Conservation (phyloP, 2,113 vertebrate species). For the Chascanopsetta lugubris region DNA sequence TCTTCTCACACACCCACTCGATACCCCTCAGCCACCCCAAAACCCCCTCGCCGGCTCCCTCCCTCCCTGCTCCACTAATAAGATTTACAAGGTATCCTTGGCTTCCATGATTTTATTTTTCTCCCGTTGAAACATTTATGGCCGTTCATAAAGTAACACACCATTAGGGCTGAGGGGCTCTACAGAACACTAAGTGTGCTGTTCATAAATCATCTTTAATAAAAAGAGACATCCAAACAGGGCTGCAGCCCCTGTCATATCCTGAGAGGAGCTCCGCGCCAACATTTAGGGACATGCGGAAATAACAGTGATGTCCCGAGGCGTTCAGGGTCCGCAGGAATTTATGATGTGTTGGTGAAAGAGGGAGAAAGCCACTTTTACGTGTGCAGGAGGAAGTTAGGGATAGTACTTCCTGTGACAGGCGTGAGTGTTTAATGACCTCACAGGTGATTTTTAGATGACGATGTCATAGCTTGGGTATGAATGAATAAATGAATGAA, state of each 20-base stretch:
- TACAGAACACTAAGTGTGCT: constrained; percentile 64
- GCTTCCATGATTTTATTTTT: constrained; percentile 76
- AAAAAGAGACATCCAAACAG: constrained; percentile 71
- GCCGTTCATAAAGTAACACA: constrained; percentile 76
- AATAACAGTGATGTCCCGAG: constrained; percentile 48
- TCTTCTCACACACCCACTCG: constrained; percentile 1
- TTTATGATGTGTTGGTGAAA: constrained; percentile 39
- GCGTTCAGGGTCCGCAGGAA: constrained; percentile 39
- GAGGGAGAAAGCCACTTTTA: constrained; percentile 16
- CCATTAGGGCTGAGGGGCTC: constrained; percentile 75
- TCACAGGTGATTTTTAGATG: neutral
- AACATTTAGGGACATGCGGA: constrained; percentile 68
- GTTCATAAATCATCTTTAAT: constrained; percentile 79
- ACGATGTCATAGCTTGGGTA: neutral
- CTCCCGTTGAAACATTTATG: constrained; percentile 77
- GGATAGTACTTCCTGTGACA: constrained; percentile 7
- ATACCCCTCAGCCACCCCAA: neutral
- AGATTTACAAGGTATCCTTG: constrained; percentile 74
- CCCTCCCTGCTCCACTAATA: constrained; percentile 53
- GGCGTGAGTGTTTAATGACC: no score
- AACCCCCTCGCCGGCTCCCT: constrained; percentile 17
- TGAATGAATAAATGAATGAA: neutral
- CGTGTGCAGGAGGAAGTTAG: neutral
- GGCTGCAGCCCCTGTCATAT: constrained; percentile 41
- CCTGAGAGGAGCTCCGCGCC: constrained; percentile 43